Conservation (phyloP, 2,888 invertebrate genomes). For the Thymelicus acteon region DNA sequence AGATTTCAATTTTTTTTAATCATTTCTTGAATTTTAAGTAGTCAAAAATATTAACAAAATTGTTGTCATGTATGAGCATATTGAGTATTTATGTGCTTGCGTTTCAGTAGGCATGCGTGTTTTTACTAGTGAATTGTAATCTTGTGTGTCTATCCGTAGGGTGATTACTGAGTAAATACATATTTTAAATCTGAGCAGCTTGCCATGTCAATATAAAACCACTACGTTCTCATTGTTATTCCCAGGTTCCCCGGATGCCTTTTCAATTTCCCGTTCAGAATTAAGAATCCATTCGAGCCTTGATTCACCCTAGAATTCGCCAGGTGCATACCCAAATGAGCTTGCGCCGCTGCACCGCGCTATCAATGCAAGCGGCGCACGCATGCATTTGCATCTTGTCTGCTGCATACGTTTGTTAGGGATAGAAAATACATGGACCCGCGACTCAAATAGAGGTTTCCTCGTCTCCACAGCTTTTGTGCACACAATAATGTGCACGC, state of each 20-base stretch:
- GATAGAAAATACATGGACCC: not conserved
- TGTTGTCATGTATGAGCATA: too few species aligned
- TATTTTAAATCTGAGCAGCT: too few species aligned
- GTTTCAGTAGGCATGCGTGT: too few species aligned
- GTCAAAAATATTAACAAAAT: too few species aligned
- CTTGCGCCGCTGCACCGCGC: not conserved
- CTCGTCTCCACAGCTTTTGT: not conserved
- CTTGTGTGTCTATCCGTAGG: too few species aligned
- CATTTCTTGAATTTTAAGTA: too few species aligned
- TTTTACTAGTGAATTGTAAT: too few species aligned
- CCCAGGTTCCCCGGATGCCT: too few species aligned
- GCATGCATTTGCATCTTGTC: slow-evolving; percentile 23
- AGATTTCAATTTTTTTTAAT: too few species aligned
- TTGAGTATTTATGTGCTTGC: too few species aligned
- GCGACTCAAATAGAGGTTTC: slow-evolving; percentile 6
- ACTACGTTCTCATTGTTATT: not conserved
- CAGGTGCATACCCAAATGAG: slow-evolving; percentile 30
- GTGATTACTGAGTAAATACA: too few species aligned
- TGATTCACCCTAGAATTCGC: slow-evolving; percentile 23
- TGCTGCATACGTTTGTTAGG: not conserved
- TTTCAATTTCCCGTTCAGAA: not conserved
- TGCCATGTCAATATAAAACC: too few species aligned
- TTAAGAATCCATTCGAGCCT: slow-evolving; percentile 13
- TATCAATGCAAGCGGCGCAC: slow-evolving; percentile 10
- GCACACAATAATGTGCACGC: slow-evolving; percentile 4